These are phyloP conservation scores for Tiphia femorata DNA, from an alignment of 2,888 invertebrate genomes.

Conservation along the genomic window DNA sequence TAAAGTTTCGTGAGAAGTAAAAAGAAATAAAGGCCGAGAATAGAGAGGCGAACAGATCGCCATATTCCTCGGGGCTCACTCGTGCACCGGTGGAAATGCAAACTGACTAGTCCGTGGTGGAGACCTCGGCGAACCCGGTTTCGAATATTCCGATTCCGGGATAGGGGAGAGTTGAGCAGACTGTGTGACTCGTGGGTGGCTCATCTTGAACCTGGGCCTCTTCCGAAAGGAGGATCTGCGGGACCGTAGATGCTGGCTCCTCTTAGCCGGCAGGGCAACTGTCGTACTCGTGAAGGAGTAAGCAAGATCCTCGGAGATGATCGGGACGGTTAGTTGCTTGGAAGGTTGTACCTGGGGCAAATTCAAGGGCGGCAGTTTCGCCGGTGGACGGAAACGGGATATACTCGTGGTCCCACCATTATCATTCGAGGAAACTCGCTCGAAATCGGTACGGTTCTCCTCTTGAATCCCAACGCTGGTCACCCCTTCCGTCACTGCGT, in stretches of 20 bases:
- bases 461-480: conserved; percentile 3
- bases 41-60: too few species aligned
- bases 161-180: conserved; percentile 76
- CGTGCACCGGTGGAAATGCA: conserved; percentile 60
- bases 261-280: conserved; percentile 32
- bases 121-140: conserved; percentile 76
- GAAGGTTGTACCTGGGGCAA: too few species aligned
- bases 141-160: conserved; percentile 79
- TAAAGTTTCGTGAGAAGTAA: too few species aligned
- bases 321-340: too few species aligned
- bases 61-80: too few species aligned
- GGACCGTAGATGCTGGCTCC: conserved; percentile 60
- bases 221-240: conserved; percentile 56
- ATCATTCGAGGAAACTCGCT: not conserved
- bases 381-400: conserved; percentile 27
- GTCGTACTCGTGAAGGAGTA: conserved; percentile 1
- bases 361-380: conserved; percentile 52
- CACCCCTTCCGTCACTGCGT: not conserved
- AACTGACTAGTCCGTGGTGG: conserved; percentile 67
- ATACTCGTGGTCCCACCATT: conserved; percentile 5
- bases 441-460: too few species aligned
- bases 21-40: too few species aligned
- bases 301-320: not conserved
- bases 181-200: conserved; percentile 61
- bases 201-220: conserved; percentile 60